Percentiles rank a stretch among this genome's conserved stretches.
Evolutionary conservation across 2,797 vertebrate genomes (phyloP).

Genomic region (Liasis olivaceus): DNA sequence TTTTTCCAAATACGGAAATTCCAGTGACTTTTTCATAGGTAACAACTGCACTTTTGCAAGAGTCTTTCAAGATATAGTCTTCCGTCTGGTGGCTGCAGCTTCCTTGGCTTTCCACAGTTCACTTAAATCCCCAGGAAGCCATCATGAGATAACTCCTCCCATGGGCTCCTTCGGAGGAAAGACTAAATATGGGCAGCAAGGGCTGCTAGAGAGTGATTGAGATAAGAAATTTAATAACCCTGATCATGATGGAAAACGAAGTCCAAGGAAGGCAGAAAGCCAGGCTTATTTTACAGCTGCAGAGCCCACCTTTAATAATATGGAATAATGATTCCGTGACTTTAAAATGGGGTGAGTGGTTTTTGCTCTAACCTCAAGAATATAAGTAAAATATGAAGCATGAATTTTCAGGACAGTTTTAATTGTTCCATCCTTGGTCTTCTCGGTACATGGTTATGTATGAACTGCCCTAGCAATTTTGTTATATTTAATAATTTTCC

Average conservation of each 20-base stretch:
- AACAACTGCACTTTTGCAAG: neutral
- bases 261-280: neutral
- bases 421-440: slow-evolving; percentile 58
- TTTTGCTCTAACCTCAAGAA: neutral
- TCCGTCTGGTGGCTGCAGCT: neutral
- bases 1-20: neutral
- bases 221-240: neutral
- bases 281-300: neutral
- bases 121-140: neutral
- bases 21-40: neutral
- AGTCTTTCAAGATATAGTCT: neutral
- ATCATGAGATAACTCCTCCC: neutral
- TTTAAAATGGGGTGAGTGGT: neutral
- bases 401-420: neutral
- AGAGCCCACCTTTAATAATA: neutral
- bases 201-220: neutral
- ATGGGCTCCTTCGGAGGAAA: neutral
- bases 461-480: slow-evolving; percentile 65
- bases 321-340: neutral
- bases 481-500: slow-evolving; percentile 67
- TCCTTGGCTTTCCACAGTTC: neutral
- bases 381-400: neutral
- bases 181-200: neutral
- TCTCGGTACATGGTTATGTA: slow-evolving; percentile 51
- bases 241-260: neutral